Conservation (phyloP, 2,888 invertebrate species). For the Aphidius colemani region DNA sequence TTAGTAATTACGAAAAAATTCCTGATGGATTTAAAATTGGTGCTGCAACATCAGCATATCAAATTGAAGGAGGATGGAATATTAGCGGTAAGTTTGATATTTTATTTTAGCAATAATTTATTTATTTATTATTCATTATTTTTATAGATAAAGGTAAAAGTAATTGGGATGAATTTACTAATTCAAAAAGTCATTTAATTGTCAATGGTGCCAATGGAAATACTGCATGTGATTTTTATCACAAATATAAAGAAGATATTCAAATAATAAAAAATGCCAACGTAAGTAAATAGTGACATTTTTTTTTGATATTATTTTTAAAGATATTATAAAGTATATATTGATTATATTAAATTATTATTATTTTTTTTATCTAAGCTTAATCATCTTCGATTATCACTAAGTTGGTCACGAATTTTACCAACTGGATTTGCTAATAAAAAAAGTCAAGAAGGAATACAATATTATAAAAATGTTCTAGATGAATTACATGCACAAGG, state of each 20-base stretch:
- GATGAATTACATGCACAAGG: slow-evolving; percentile 67
- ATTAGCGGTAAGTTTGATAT: slow-evolving; percentile 37
- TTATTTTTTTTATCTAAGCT: slow-evolving; percentile 4
- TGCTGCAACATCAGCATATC: slow-evolving; percentile 66
- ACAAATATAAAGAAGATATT: slow-evolving; percentile 68
- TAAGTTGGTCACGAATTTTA: slow-evolving; percentile 61
- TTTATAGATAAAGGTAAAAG: slow-evolving; percentile 66
- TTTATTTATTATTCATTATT: neutral
- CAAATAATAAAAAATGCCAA: slow-evolving; percentile 64
- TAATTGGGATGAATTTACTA: slow-evolving; percentile 73
- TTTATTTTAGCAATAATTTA: slow-evolving; percentile 11
- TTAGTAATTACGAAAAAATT: slow-evolving; percentile 48
- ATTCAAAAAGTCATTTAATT: slow-evolving; percentile 62
- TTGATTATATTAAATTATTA: neutral
- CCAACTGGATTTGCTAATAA: slow-evolving; percentile 58
- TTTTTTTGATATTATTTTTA: slow-evolving; percentile 33
- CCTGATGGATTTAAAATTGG: slow-evolving; percentile 68
- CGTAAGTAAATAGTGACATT: slow-evolving; percentile 60
- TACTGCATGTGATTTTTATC: slow-evolving; percentile 71
- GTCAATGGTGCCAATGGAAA: slow-evolving; percentile 66
- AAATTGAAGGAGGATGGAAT: slow-evolving; percentile 69
- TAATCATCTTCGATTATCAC: slow-evolving; percentile 48
- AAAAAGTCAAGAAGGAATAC: slow-evolving; percentile 72
- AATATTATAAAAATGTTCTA: slow-evolving; percentile 78
- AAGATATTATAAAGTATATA: neutral